Percentiles rank a stretch among this genome's conserved stretches.
Conservation (phyloP, 2,888 invertebrate genomes). For the Neoascia interrupta region DNA sequence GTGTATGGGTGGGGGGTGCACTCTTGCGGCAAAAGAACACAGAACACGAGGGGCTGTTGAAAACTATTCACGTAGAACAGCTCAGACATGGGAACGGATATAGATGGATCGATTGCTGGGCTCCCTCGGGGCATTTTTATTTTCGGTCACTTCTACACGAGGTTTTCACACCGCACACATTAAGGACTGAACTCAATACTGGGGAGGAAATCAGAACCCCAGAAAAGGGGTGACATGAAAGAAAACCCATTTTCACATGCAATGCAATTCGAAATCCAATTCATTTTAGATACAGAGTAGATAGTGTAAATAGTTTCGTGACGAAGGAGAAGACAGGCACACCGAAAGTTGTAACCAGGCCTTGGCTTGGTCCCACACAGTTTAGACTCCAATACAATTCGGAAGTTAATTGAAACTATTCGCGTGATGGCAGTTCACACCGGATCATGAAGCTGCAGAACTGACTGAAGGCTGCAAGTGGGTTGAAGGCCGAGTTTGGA, state of each 20-base stretch:
- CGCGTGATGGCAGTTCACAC: neutral
- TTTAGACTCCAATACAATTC: no score
- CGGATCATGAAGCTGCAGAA: neutral
- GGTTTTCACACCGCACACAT: no score
- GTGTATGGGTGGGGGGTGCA: neutral
- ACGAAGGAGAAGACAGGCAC: neutral
- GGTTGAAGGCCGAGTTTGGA: conserved; percentile 13
- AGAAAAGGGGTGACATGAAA: neutral
- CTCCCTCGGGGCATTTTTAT: conserved; percentile 40
- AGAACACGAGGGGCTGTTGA: conserved; percentile 13
- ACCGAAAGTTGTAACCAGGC: conserved; percentile 30
- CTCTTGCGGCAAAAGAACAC: neutral
- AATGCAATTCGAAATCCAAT: no score
- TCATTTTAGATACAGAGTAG: conserved; percentile 31
- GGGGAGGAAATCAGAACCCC: no score
- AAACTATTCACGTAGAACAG: conserved; percentile 31
- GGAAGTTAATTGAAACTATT: no score
- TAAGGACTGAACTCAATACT: no score
- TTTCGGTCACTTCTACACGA: conserved; percentile 10
- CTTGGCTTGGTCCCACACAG: conserved; percentile 15
- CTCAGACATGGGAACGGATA: neutral
- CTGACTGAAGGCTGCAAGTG: conserved; percentile 11
- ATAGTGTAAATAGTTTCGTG: neutral
- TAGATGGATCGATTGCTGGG: conserved; percentile 26
- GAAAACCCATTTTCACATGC: conserved; percentile 44